Base-by-base conservation (phyloP, 2,888 invertebrate genomes). In the Cheilosia impressa region DNA sequence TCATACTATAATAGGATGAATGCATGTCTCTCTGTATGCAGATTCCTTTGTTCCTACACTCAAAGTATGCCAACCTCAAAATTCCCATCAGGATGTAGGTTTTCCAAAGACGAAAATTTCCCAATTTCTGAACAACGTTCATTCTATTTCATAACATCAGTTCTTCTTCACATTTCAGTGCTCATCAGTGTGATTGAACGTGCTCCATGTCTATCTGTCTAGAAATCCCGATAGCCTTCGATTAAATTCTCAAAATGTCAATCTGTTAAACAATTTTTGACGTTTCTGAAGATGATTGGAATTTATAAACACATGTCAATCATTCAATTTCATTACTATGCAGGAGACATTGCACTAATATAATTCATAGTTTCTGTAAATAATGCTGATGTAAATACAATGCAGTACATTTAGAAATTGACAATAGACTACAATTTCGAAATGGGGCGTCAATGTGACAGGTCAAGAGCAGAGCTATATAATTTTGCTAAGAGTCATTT, bases 311-410 rank as follows among this genome's bases (percentile, higher is more conserved):
- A 45, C 65, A 57, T 13, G 45, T n/a, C 55, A 15, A 45, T 57
- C 57, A 72, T n/a, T 27, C n/a, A 45, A 15, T n/a, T 17, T 62
- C 15, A 43, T 69, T 75, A 41, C 34, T 80, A 81, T 79, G 58
- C 62, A 31, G 24, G 15, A 13, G 52, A 52, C 15, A 15, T 0
- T 24, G 10, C 50, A 57, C 57, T 79, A 57, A 72, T 43, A 57
- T 52, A 79, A 77, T 50, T 58, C 34, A 62, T 41, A 57, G 10
- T 24, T 38, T n/a, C 6, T 17, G 17, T 17, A 45, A 43, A 43
- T 15, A 43, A 45, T 45, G 17, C 17, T 17, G 19, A 47, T 19
- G n/a, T 17, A n/a, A n/a, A n/a, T n/a, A n/a, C 43, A n/a, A 34
- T 34, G 10, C 34, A 34, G 34, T 34, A 38, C 38, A 38, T 38